Evolutionary conservation across 2,113 vertebrate genomes (phyloP).

Genomic region (Numenius arquata): DNA sequence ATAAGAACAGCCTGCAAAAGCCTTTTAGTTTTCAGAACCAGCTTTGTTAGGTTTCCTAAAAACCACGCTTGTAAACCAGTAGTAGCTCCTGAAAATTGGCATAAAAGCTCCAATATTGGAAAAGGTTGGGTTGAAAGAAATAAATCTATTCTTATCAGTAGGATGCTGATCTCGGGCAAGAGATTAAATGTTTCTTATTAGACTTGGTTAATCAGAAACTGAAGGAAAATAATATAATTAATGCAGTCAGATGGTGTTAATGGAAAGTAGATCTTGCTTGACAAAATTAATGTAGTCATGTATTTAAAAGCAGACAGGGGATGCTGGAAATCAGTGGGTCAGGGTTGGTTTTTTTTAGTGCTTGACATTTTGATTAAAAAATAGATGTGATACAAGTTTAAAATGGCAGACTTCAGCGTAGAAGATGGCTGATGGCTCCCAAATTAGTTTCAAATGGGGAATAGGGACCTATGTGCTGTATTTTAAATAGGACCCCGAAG

Average conservation of each 20-base stretch:
- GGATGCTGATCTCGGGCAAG: neutral
- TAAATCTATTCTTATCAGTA: neutral
- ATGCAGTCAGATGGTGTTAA: neutral
- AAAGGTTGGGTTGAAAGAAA: neutral
- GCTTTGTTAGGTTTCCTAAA: neutral
- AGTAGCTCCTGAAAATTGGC: neutral
- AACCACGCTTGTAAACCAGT: neutral
- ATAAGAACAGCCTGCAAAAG: neutral
- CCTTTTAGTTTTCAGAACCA: neutral
- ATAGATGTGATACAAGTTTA: neutral
- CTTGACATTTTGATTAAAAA: neutral
- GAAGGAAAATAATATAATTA: neutral
- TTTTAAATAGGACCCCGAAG: neutral
- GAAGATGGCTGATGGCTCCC: neutral
- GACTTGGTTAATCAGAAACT: neutral
- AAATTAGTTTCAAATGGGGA: neutral
- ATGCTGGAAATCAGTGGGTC: neutral
- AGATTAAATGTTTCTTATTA: neutral
- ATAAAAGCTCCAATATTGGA: neutral
- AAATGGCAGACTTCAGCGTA: neutral
- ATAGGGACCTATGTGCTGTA: neutral
- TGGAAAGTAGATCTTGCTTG: neutral
- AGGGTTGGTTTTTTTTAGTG: neutral
- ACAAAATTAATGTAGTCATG: neutral
- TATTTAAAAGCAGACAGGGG: neutral